Percentiles rank a stretch among this genome's conserved stretches.
phyloP scores from a whole-genome alignment of 1,140 invertebrate species.

The Temnothorax curvispinosus region DNA sequence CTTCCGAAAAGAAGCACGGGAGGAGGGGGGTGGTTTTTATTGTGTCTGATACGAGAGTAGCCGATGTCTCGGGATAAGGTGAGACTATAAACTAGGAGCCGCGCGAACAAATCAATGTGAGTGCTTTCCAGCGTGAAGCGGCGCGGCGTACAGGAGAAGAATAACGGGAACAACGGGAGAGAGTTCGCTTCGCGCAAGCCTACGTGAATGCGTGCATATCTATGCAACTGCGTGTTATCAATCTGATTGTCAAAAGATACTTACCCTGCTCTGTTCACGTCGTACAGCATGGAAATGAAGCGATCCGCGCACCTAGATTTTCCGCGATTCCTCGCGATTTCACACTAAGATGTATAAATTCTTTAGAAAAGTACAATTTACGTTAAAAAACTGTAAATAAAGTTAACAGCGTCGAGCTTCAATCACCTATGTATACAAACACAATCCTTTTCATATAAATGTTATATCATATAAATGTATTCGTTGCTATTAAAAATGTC shows the following conservation, averaged over 20 bases:
- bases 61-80: conserved; percentile 65
- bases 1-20: conserved; percentile 22
- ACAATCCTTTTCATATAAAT: background rate
- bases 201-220: conserved; percentile 64
- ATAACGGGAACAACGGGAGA: conserved; percentile 48
- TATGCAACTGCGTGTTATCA: conserved; percentile 73
- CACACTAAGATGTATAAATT: background rate
- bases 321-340: background rate
- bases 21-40: conserved; percentile 62
- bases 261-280: conserved; percentile 34
- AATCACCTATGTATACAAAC: background rate
- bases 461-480: background rate
- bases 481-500: conserved; percentile 26
- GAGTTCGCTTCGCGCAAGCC: conserved; percentile 74
- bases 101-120: conserved; percentile 84
- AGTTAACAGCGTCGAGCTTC: background rate
- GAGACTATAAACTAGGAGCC: conserved; percentile 80
- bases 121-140: conserved; percentile 72
- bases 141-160: background rate
- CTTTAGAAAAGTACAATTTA: background rate
- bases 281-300: conserved; percentile 5
- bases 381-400: background rate
- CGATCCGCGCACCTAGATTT: background rate
- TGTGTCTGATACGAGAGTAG: conserved; percentile 67
- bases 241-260: conserved; percentile 75